Base-by-base conservation (phyloP, 2,888 invertebrate species). In the Phrixothrix hirtus region DNA sequence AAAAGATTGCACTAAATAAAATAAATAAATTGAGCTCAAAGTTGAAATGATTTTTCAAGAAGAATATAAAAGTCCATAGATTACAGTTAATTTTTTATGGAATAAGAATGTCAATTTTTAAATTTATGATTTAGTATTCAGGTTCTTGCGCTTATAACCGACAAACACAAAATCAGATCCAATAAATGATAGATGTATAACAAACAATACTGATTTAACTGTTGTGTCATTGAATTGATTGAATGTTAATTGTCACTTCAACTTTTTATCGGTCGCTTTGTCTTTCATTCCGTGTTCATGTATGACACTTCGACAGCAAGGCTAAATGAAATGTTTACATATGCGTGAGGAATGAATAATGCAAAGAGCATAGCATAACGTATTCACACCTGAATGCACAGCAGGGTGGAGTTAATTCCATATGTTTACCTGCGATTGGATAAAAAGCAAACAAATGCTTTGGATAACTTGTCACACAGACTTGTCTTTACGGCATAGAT, bases 341-440 rank as follows among this genome's bases (percentile, higher is more conserved):
- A 52, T 52, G 41, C 52, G 46, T 42, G 37, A 30, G 31, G 52
- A 52, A 52, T 52, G 45, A 52, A 30, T 52, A 52, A 52, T 52
- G 52, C 46, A 25, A 37, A 41, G 39, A 46, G 39, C 39, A 38
- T 32, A 44, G 43, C 39, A 47, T 41, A 44, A 56, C 41, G 31
- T 36, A 50, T 60, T 60, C 55, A 60, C 60, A 60, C 60, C 58
- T 60, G 57, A 58, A 48, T 38, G 55, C 53, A 36, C 56, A 54
- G 52, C 53, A 51, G 60, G 60, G 60, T 60, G 60, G 60, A 58
- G 60, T 55, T 55, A 60, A 53, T 47, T 54, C 42, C 49, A 42
- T 31, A 37, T 42, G 41, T 50, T 48, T 43, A 47, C 47, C 48
- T 43, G 36, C 42, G 44, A 53, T 55, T 55, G 49, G 58, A 55